These are phyloP conservation scores for Sceloporus undulatus DNA, from an alignment of 2,113 vertebrate species.

Conservation along the genomic window DNA sequence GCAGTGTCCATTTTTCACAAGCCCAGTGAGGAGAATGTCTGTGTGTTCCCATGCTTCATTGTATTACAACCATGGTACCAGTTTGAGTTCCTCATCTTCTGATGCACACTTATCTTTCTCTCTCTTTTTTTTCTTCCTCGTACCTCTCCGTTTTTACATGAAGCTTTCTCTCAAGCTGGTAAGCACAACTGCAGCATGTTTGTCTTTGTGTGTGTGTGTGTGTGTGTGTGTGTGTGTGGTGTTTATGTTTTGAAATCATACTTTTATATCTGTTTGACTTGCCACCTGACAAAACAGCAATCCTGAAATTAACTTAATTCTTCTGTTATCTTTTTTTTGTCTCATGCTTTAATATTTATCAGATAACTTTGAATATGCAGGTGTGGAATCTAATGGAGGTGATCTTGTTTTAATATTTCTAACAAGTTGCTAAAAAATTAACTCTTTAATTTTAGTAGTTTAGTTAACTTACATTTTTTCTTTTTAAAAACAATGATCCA, in stretches of 20 bases:
- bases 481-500: constrained; percentile 29
- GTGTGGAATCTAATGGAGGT: constrained; percentile 87
- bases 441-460: constrained; percentile 59
- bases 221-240: background rate
- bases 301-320: constrained; percentile 70
- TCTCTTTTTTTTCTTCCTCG: constrained; percentile 62
- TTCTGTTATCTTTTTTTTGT: constrained; percentile 62
- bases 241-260: constrained; percentile 51
- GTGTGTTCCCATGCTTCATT: constrained; percentile 49
- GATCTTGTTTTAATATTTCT: constrained; percentile 79
- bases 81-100: constrained; percentile 70
- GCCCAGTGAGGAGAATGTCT: constrained; percentile 49
- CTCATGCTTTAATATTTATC: constrained; percentile 68
- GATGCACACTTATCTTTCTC: constrained; percentile 77
- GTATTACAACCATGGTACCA: constrained; percentile 27
- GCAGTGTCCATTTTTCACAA: constrained; percentile 65
- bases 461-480: constrained; percentile 47
- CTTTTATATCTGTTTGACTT: constrained; percentile 39
- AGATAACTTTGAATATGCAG: constrained; percentile 88
- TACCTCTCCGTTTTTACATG: constrained; percentile 81
- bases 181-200: constrained; percentile 90
- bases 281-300: constrained; percentile 11
- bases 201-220: constrained; percentile 60
- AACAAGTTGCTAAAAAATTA: constrained; percentile 75
- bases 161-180: constrained; percentile 99